phyloP scores from a whole-genome alignment of 2,113 vertebrate genomes.

The Sorex araneus region DNA sequence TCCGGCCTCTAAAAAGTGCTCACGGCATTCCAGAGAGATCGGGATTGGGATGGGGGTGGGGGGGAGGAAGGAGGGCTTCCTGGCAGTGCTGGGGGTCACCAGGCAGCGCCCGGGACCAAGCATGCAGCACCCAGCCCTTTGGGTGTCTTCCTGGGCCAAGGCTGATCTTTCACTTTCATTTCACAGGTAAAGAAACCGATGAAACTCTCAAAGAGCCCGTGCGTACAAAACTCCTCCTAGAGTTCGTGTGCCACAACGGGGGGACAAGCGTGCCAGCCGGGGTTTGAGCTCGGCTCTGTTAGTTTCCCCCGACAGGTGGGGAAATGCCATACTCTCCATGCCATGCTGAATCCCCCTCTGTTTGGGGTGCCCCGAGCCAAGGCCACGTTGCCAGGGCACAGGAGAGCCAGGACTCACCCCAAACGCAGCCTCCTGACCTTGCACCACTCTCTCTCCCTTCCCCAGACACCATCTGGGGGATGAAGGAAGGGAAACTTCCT shows the following conservation, averaged over 20 bases:
- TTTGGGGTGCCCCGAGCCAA: not conserved
- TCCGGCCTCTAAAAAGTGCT: no score
- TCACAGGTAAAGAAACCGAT: constrained; percentile 41
- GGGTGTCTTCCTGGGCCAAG: no score
- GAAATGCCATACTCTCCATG: not conserved
- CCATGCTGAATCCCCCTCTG: no score
- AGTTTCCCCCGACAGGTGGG: not conserved
- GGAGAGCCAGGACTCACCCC: not conserved
- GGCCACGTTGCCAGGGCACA: not conserved
- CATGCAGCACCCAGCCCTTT: no score
- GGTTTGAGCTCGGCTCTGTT: not conserved
- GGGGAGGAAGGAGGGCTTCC: no score
- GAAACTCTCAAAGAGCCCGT: not conserved
- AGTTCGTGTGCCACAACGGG: not conserved
- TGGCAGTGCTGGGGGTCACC: no score
- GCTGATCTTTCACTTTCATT: not conserved
- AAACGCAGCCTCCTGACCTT: not conserved
- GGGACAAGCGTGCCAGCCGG: not conserved
- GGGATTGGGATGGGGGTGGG: not conserved
- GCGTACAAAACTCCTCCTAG: not conserved
- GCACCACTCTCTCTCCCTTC: not conserved
- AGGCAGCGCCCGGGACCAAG: no score
- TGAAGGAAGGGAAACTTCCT: constrained; percentile 62
- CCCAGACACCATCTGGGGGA: constrained; percentile 27
- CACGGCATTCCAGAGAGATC: not conserved